Base-by-base conservation (phyloP, 2,888 invertebrate genomes). In the Sturmia bella region DNA sequence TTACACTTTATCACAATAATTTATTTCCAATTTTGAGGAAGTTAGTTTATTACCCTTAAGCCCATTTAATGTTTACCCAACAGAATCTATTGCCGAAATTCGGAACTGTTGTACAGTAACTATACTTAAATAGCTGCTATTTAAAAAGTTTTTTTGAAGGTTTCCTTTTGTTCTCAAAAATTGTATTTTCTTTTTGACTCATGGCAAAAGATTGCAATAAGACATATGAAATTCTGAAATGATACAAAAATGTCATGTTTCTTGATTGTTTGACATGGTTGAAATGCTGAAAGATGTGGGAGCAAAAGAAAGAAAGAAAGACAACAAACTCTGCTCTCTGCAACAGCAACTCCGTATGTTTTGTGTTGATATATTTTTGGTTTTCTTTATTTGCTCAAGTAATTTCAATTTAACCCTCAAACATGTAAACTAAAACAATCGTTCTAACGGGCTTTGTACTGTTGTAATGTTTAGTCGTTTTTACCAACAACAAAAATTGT, bases 161-260 rank as follows among this genome's bases (percentile, higher is more conserved):
- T 32, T 6, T 32, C 9, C 9, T 32, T 32, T n/a, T n/a, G n/a
- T 32, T 3, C 32, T 32, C 32, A 3, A 32, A 7, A 3, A 32
- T 32, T 32, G 5, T 32, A 32, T 32, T 5, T 32, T 32, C n/a
- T 32, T 32, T 32, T 5, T 32, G 7, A 7, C 1, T 32, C 32
- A 9, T 32, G 4, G 3, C 32, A 32, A 32, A 3, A 32, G 32
- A 32, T 32, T 32, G 32, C 32, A 6, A 7, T 7, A 3, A 32
- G 21, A 41, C 27, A 52, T 56, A 11, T 15, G n/a, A 61, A 63
- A 78, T 32, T 50, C 52, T 13, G 17, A 19, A 63, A 45, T 2
- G 56, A 66, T n/a, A 24, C 52, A 68, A 69, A 12, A 68, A 69
- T 68, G 72, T 50, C 43, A 72, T 78, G 64, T 64, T 70, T 4